These are phyloP conservation scores for Tridacna gigas DNA, from an alignment of 2,888 invertebrate species.

Conservation along the genomic window DNA sequence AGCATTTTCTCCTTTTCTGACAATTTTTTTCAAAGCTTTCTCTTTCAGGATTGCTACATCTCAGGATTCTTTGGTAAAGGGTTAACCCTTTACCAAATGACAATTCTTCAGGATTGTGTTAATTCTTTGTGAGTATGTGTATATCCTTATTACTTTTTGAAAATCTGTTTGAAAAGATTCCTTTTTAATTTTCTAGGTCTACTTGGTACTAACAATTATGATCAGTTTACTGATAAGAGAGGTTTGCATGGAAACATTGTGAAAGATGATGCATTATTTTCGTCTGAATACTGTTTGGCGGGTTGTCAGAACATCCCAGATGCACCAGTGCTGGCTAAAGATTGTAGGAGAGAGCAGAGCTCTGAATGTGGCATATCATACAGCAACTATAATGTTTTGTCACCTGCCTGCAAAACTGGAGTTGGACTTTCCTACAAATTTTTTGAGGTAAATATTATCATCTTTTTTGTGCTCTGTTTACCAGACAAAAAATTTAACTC, in stretches of 20 bases:
- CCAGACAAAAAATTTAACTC: no score
- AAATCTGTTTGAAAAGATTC: no score
- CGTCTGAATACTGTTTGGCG: conserved; percentile 36
- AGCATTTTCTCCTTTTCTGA: no score
- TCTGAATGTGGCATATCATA: neutral
- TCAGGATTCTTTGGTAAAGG: no score
- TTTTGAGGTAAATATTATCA: conserved; percentile 2
- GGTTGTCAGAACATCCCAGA: neutral
- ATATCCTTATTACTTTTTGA: no score
- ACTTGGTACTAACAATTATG: conserved; percentile 67
- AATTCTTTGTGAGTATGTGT: no score
- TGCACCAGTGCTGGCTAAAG: neutral
- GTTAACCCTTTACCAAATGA: no score
- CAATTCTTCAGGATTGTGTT: no score
- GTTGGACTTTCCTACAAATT: neutral
- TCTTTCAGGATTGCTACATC: no score
- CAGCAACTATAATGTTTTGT: neutral
- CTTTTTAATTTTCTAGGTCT: conserved; percentile 49
- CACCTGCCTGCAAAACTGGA: neutral
- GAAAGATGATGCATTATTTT: neutral
- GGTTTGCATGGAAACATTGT: conserved; percentile 43
- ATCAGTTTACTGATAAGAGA: conserved; percentile 60
- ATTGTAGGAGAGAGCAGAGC: neutral
- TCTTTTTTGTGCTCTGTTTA: no score
- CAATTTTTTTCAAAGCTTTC: no score